These are phyloP conservation scores for Eristalinus aeneus DNA, from an alignment of 2,888 invertebrate genomes.

Conservation along the genomic window DNA sequence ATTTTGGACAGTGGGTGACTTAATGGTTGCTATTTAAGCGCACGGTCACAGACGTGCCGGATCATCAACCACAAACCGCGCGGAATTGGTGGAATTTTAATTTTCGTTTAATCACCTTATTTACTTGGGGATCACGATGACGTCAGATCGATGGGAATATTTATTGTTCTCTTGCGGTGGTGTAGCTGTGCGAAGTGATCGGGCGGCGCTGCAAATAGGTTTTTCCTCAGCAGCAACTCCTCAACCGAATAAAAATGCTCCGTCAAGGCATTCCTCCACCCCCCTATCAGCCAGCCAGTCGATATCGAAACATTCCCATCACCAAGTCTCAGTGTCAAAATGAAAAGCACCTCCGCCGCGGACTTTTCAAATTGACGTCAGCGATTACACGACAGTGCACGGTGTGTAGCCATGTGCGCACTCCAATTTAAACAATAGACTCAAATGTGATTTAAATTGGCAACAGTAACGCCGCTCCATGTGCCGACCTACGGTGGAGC, in stretches of 20 bases:
- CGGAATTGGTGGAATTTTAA: background rate
- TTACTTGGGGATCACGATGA: background rate
- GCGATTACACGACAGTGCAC: background rate
- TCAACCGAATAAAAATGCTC: no score
- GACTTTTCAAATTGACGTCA: background rate
- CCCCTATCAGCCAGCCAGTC: no score
- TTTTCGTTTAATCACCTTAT: background rate
- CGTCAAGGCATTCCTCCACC: no score
- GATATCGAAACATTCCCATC: background rate
- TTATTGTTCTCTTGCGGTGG: no score
- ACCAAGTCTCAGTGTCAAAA: background rate
- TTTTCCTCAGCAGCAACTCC: no score
- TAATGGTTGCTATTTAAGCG: background rate
- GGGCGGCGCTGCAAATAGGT: no score
- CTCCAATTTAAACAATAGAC: slow-evolving; percentile 27
- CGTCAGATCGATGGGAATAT: no score
- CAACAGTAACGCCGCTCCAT: slow-evolving; percentile 12
- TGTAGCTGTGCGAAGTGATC: no score
- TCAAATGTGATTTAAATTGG: slow-evolving; percentile 47
- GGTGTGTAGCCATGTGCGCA: background rate
- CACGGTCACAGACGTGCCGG: background rate
- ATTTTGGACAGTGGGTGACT: background rate
- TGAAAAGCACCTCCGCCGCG: background rate
- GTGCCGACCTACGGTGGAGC: background rate
- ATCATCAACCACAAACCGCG: background rate